Conservation (phyloP, 2,888 invertebrate genomes). For the Sthenelais limicola region DNA sequence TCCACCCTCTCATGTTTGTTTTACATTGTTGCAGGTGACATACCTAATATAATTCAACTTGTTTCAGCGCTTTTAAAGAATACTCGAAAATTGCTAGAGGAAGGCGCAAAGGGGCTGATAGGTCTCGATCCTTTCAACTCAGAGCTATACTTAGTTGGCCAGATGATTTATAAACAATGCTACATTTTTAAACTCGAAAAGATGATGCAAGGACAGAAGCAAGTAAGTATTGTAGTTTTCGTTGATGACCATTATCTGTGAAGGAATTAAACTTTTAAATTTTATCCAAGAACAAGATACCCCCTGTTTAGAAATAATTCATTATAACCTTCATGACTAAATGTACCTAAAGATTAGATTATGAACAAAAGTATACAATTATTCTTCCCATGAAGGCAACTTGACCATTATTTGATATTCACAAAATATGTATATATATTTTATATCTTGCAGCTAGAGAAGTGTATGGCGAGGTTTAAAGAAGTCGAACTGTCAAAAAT, state of each 20-base stretch:
- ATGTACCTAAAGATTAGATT: too few species aligned
- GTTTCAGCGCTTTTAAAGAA: conserved; percentile 8
- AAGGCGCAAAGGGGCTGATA: background rate
- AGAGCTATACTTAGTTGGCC: conserved; percentile 3
- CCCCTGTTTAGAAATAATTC: too few species aligned
- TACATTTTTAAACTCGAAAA: conserved; percentile 5
- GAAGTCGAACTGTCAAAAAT: conserved; percentile 13
- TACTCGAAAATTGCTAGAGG: background rate
- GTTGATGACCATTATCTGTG: background rate
- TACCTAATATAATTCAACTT: too few species aligned
- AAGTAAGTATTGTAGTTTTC: conserved; percentile 2
- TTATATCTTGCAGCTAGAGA: conserved; percentile 5
- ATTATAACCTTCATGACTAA: too few species aligned
- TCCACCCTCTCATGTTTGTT: too few species aligned
- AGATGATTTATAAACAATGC: background rate
- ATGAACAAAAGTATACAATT: too few species aligned
- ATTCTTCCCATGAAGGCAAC: too few species aligned
- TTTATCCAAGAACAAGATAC: too few species aligned
- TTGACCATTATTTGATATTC: too few species aligned
- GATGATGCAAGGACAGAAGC: conserved; percentile 1
- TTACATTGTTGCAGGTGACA: too few species aligned
- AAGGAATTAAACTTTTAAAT: background rate
- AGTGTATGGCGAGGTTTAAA: background rate
- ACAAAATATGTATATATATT: too few species aligned
- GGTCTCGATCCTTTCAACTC: background rate